phyloP scores from a whole-genome alignment of 2,797 vertebrate species.

The Todus mexicanus region DNA sequence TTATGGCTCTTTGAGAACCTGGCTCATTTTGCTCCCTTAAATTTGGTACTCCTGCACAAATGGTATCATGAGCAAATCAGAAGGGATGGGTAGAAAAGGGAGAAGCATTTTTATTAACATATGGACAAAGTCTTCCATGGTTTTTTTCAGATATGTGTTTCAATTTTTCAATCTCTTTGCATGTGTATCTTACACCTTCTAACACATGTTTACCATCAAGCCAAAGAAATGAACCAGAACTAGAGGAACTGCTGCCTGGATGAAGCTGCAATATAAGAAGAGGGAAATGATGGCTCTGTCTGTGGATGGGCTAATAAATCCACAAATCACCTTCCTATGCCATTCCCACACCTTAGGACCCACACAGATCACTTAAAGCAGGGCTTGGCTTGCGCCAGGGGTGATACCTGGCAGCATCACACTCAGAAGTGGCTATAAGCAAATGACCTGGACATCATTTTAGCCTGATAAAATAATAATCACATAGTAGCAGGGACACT shows the following conservation, averaged over 20 bases:
- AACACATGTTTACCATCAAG: background rate
- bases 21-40: background rate
- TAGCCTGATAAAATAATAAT: background rate
- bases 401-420: background rate
- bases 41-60: background rate
- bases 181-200: background rate
- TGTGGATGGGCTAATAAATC: background rate
- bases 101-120: background rate
- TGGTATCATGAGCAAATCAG: background rate
- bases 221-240: background rate
- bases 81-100: background rate
- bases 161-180: background rate
- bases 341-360: background rate
- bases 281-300: background rate
- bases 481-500: background rate
- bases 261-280: background rate
- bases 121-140: background rate
- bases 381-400: background rate
- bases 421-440: background rate
- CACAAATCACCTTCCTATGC: rapidly evolving
- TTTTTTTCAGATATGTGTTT: background rate
- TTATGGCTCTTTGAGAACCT: background rate
- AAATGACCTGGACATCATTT: background rate
- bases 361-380: background rate
- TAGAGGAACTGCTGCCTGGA: background rate